These are phyloP conservation scores for Pseudorectes ferrugineus DNA, from an alignment of 2,113 vertebrate genomes.

Conservation along the genomic window DNA sequence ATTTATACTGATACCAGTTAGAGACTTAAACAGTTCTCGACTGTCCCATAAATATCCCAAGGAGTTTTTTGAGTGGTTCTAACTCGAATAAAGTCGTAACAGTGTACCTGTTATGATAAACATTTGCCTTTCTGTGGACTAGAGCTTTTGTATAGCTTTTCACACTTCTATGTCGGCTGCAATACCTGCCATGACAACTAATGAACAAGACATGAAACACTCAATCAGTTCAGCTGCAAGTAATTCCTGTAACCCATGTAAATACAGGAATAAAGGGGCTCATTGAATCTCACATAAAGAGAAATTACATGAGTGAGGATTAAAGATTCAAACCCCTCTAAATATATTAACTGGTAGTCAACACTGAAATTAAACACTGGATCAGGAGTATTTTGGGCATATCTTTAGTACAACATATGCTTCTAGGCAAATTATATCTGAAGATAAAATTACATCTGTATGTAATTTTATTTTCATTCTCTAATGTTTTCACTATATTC, in stretches of 20 bases:
- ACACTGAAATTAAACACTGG: background rate
- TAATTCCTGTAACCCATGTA: background rate
- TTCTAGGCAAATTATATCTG: background rate
- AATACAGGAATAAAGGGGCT: background rate
- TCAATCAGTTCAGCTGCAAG: background rate
- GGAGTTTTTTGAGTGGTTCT: background rate
- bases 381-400: background rate
- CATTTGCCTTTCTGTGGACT: background rate
- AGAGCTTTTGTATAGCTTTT: background rate
- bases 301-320: background rate
- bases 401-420: background rate
- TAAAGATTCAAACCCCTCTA: background rate
- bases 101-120: background rate
- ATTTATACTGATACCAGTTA: background rate
- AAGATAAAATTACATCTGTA: background rate
- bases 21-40: background rate
- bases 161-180: background rate
- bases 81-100: background rate
- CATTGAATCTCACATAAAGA: rapidly evolving
- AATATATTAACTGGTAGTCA: background rate
- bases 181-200: background rate
- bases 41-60: background rate
- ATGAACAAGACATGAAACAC: background rate
- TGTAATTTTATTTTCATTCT: background rate
- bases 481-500: background rate